Percentiles rank a stretch among this genome's conserved stretches.
Conservation (phyloP, 2,113 vertebrate species). For the Ammodramus savannarum region DNA sequence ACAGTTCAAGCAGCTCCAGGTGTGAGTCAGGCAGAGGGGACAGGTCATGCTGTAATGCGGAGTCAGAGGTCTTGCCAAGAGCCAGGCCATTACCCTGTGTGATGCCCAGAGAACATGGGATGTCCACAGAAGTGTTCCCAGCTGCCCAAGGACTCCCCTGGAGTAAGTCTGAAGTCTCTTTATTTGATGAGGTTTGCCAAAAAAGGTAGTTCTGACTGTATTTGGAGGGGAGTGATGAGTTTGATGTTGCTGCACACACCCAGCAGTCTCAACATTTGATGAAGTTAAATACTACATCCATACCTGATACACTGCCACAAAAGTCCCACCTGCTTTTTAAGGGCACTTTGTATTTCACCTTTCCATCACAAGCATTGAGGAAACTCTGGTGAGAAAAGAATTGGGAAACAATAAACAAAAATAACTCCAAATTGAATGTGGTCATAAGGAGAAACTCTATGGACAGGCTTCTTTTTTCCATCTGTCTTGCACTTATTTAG, state of each 20-base stretch:
- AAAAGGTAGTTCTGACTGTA: not conserved
- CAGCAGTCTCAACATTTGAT: not conserved
- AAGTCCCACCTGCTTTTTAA: not conserved
- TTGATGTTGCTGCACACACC: not conserved
- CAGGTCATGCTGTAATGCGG: not conserved
- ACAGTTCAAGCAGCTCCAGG: not conserved
- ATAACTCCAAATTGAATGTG: not conserved
- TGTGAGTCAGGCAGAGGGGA: not conserved
- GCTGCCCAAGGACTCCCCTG: not conserved
- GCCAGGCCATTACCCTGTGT: not conserved
- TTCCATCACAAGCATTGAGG: not conserved
- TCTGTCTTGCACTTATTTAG: not conserved
- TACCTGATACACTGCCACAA: not conserved
- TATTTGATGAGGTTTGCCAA: not conserved
- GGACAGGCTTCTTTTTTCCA: not conserved
- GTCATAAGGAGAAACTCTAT: not conserved
- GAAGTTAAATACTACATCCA: not conserved
- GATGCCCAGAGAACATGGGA: not conserved
- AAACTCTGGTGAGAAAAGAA: not conserved
- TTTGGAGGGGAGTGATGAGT: accelerated
- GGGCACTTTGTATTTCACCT: not conserved
- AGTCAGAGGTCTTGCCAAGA: not conserved
- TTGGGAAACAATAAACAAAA: not conserved
- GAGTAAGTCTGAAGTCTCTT: not conserved
- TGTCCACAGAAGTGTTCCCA: accelerated